These are phyloP conservation scores for Gymnocypris eckloni DNA, from an alignment of 2,797 vertebrate genomes.

Conservation along the genomic window DNA sequence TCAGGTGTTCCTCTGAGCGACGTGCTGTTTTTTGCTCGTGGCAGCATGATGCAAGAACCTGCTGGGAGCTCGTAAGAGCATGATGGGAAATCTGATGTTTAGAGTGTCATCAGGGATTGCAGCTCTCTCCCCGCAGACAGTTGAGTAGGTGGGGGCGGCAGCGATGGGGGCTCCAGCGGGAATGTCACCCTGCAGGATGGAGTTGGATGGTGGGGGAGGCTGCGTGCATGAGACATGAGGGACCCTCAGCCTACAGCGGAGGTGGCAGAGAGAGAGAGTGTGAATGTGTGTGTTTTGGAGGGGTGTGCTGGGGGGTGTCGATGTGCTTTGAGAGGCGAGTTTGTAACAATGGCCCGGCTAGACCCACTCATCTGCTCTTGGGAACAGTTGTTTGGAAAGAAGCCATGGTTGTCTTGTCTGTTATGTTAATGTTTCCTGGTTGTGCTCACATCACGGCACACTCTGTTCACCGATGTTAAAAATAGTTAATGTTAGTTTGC, in stretches of 20 bases:
- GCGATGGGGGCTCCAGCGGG: constrained; percentile 38
- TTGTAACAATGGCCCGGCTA: constrained; percentile 60
- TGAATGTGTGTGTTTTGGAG: constrained; percentile 35
- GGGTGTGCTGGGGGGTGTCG: constrained; percentile 49
- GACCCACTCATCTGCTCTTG: constrained; percentile 56
- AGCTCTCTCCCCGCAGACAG: constrained; percentile 50
- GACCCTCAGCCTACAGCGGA: constrained; percentile 36
- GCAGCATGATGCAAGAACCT: constrained; percentile 57
- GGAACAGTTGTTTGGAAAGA: constrained; percentile 58
- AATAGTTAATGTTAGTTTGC: constrained; percentile 32
- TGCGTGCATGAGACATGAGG: constrained; percentile 43
- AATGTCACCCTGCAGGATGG: constrained; percentile 56
- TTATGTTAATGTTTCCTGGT: constrained; percentile 39
- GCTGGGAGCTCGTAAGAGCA: constrained; percentile 43
- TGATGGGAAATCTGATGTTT: constrained; percentile 36
- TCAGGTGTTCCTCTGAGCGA: constrained; percentile 32
- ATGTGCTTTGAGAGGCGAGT: constrained; percentile 53
- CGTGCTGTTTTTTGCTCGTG: constrained; percentile 37
- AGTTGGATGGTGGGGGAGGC: constrained; percentile 45
- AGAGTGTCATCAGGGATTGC: constrained; percentile 4
- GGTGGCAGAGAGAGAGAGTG: constrained; percentile 33
- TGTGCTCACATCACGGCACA: neutral
- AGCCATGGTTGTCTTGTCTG: constrained; percentile 43
- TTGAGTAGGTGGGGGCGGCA: neutral
- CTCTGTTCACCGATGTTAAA: constrained; percentile 14